These are phyloP conservation scores for Megaptera novaeangliae DNA, from an alignment of 2,113 vertebrate genomes.

Conservation along the genomic window DNA sequence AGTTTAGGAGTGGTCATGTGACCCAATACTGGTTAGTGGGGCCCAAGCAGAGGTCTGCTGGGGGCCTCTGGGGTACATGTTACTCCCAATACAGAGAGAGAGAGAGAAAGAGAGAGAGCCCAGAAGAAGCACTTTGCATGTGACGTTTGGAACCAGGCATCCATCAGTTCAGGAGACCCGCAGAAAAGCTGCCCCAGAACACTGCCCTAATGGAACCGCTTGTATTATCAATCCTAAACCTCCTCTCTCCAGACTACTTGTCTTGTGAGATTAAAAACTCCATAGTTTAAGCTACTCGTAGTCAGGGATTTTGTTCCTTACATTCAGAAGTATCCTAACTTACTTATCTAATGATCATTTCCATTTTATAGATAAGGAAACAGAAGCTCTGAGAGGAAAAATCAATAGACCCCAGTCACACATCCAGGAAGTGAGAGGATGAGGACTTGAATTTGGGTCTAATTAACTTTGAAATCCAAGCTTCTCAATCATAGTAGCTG, in stretches of 20 bases:
- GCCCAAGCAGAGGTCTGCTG: background rate
- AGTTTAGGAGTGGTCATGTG: background rate
- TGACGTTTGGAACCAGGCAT: background rate
- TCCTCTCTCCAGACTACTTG: background rate
- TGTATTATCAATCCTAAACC: background rate
- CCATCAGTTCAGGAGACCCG: background rate
- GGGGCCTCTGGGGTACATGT: background rate
- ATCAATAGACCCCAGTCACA: background rate
- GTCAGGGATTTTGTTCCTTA: background rate
- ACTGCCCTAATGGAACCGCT: background rate
- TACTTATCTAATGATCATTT: conserved; percentile 1
- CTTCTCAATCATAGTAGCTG: background rate
- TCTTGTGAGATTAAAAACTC: background rate
- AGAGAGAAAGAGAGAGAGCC: background rate
- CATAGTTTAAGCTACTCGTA: background rate
- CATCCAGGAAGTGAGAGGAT: background rate
- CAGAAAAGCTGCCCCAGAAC: background rate
- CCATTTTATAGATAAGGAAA: background rate
- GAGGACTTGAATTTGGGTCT: background rate
- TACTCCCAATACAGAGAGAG: background rate
- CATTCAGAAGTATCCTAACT: background rate
- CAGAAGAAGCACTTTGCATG: background rate
- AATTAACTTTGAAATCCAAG: background rate
- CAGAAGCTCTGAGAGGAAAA: conserved; percentile 13
- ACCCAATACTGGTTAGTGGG: background rate